Percentiles rank a stretch among this genome's conserved stretches.
These are phyloP conservation scores for Plebejus melissa DNA, from an alignment of 2,888 invertebrate species.

Conservation along the genomic window DNA sequence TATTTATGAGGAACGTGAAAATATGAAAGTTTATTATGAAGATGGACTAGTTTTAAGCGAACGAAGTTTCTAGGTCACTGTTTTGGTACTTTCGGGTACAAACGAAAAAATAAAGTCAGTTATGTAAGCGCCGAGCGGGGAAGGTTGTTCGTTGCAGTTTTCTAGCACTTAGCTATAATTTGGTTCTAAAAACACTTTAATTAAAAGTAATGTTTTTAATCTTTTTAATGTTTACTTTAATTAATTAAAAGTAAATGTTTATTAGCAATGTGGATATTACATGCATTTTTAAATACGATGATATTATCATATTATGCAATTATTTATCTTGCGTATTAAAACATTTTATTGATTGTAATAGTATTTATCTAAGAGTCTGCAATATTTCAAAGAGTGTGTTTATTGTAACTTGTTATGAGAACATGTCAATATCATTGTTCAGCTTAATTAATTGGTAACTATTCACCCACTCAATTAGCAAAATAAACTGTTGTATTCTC, in stretches of 20 bases:
- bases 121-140: background rate
- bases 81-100: background rate
- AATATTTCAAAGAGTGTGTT: slow-evolving; percentile 10
- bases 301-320: background rate
- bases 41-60: slow-evolving; percentile 16
- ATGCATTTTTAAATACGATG: too few species aligned
- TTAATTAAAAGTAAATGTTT: background rate
- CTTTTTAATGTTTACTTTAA: background rate
- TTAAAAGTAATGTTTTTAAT: background rate
- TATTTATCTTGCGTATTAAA: background rate
- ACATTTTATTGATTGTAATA: background rate
- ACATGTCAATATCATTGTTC: slow-evolving; percentile 22
- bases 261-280: background rate
- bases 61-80: slow-evolving; percentile 7
- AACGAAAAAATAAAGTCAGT: slow-evolving; percentile 8
- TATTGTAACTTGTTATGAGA: slow-evolving; percentile 1
- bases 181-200: background rate
- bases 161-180: slow-evolving; percentile 11
- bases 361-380: background rate
- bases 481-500: slow-evolving; percentile 26
- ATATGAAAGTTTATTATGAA: slow-evolving; percentile 15
- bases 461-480: slow-evolving; percentile 37
- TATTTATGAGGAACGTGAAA: slow-evolving; percentile 8
- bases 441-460: slow-evolving; percentile 31
- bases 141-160: slow-evolving; percentile 1